Conservation (phyloP, 2,888 invertebrate species). For the Lingula anatina region DNA sequence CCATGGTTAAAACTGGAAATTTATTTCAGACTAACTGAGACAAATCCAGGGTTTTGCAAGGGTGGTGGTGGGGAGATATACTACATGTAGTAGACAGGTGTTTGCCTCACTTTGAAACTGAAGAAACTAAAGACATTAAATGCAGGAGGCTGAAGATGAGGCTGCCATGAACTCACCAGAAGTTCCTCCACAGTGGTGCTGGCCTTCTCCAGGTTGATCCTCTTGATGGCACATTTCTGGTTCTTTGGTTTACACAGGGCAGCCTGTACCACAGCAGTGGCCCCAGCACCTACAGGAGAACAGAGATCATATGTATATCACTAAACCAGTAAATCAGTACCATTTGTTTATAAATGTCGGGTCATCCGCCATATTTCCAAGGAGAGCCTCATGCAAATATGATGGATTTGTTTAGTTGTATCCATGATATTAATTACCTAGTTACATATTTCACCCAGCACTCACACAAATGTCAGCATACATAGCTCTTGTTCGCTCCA, state of each 20-base stretch:
- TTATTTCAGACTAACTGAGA: too few species aligned
- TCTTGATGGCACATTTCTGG: conserved; percentile 96
- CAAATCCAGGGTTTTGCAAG: too few species aligned
- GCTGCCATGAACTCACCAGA: conserved; percentile 68
- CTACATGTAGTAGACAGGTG: too few species aligned
- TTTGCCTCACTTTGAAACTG: too few species aligned
- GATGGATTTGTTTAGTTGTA: not conserved
- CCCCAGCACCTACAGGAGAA: conserved; percentile 75
- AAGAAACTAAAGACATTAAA: too few species aligned
- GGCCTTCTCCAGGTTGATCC: conserved; percentile 98
- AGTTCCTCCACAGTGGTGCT: conserved; percentile 99
- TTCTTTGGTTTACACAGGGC: conserved; percentile 85
- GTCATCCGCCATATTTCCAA: not conserved
- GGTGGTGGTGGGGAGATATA: too few species aligned
- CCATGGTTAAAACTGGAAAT: too few species aligned
- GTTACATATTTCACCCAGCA: not conserved
- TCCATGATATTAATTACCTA: too few species aligned
- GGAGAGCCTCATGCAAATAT: too few species aligned
- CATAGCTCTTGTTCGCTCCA: too few species aligned
- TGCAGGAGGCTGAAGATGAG: too few species aligned
- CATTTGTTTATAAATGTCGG: not conserved
- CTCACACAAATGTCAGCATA: not conserved
- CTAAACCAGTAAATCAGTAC: not conserved
- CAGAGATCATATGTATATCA: not conserved
- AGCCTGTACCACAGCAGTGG: conserved; percentile 91